Percentiles rank a stretch among this genome's conserved stretches.
These are phyloP conservation scores for Rhincodon typus DNA, from an alignment of 2,797 vertebrate species.

Conservation along the genomic window DNA sequence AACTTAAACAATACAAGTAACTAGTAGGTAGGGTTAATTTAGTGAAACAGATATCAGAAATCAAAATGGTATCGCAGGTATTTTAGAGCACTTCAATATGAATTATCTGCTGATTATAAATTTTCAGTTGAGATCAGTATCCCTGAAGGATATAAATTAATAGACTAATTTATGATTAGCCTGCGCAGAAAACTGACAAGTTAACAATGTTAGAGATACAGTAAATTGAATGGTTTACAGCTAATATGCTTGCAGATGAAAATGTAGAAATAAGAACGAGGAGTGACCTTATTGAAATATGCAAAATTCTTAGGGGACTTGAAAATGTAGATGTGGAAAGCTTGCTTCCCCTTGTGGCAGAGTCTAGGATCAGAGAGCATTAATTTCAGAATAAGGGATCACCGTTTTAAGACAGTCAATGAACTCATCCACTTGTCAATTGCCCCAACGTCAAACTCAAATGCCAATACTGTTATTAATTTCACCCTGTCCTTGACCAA, in stretches of 20 bases:
- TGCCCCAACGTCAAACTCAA: background rate
- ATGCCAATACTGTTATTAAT: background rate
- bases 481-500: background rate
- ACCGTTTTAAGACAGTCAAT: background rate
- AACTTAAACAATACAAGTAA: background rate
- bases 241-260: background rate
- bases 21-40: background rate
- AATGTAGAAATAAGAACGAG: background rate
- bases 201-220: background rate
- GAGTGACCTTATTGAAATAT: no score
- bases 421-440: background rate
- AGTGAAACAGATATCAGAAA: background rate
- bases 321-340: no score
- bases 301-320: no score
- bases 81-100: background rate
- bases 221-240: background rate
- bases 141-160: background rate
- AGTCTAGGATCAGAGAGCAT: no score
- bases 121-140: background rate
- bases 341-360: no score
- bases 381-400: no score
- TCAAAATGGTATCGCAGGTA: background rate
- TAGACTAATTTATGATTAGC: slow-evolving; percentile 13
- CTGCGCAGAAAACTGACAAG: background rate
- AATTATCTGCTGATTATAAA: background rate